phyloP scores from a whole-genome alignment of 1,140 invertebrate genomes.

The Nasonia giraulti region DNA sequence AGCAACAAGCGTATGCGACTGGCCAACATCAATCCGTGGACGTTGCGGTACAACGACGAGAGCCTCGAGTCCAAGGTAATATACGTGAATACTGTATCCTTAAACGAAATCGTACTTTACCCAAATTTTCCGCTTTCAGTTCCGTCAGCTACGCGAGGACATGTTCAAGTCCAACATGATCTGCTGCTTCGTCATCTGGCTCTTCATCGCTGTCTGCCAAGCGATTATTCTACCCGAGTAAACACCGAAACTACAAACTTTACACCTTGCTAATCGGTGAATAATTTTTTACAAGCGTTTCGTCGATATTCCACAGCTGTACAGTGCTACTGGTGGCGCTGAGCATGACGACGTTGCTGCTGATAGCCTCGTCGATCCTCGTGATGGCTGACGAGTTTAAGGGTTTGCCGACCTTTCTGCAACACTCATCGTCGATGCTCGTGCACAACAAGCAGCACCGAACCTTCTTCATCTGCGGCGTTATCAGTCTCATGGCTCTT shows the following conservation, averaged over 20 bases:
- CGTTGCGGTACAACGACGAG: conserved; percentile 87
- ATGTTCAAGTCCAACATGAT: conserved; percentile 96
- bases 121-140: conserved; percentile 74
- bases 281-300: conserved; percentile 3
- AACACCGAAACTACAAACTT: conserved; percentile 59
- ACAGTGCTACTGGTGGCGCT: conserved; percentile 76
- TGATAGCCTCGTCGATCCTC: conserved; percentile 81
- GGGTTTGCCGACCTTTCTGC: conserved; percentile 78
- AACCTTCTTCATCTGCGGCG: conserved; percentile 86
- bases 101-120: background rate
- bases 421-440: conserved; percentile 83
- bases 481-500: conserved; percentile 85
- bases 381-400: conserved; percentile 92
- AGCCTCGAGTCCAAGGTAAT: conserved; percentile 81
- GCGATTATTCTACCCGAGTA: conserved; percentile 85
- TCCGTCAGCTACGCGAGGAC: conserved; percentile 90
- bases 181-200: conserved; percentile 92
- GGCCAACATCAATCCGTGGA: conserved; percentile 90
- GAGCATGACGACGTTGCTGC: conserved; percentile 78
- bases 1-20: conserved; percentile 93
- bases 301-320: conserved; percentile 21
- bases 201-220: conserved; percentile 89
- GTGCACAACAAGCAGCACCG: conserved; percentile 81
- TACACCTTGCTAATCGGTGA: too few relatives aligned
- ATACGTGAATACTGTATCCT: background rate